These are phyloP conservation scores for Hydractinia echinata DNA, from an alignment of 30 jellyfish, hydroid and myxozoan species.

Conservation along the genomic window DNA sequence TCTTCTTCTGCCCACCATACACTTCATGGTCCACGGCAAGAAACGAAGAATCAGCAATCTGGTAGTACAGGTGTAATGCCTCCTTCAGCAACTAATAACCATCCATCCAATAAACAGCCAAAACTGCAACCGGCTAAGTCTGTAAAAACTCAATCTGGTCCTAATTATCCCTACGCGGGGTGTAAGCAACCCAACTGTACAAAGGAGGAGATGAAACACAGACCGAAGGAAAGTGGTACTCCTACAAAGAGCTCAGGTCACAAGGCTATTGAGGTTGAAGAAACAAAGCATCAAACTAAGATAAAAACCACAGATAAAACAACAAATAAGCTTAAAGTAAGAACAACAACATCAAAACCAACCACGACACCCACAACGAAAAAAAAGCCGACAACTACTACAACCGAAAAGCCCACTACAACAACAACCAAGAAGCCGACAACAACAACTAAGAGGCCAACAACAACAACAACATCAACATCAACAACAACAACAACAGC, in stretches of 20 bases:
- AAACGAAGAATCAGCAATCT: too few relatives aligned
- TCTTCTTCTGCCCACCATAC: too few relatives aligned
- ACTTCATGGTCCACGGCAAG: too few relatives aligned
- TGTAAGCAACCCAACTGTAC: too few relatives aligned
- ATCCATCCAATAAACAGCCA: too few relatives aligned
- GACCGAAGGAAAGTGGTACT: not conserved
- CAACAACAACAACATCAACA: not conserved
- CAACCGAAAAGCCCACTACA: not conserved
- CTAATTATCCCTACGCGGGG: too few relatives aligned
- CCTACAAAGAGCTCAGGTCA: not conserved
- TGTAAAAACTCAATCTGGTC: too few relatives aligned
- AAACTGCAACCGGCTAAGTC: too few relatives aligned
- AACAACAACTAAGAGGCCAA: constrained; percentile 1
- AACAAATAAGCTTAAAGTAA: not conserved
- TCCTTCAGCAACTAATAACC: too few relatives aligned
- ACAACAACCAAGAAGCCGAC: not conserved
- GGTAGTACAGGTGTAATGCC: too few relatives aligned
- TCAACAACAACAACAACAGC: not conserved
- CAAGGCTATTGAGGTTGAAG: not conserved
- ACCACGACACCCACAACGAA: not conserved
- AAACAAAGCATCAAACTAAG: not conserved
- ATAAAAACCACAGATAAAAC: not conserved
- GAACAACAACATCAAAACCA: not conserved
- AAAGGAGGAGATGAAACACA: constrained; percentile 1
- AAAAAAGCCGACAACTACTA: not conserved